Conservation (phyloP, 2,888 invertebrate genomes). For the Amiota communis region DNA sequence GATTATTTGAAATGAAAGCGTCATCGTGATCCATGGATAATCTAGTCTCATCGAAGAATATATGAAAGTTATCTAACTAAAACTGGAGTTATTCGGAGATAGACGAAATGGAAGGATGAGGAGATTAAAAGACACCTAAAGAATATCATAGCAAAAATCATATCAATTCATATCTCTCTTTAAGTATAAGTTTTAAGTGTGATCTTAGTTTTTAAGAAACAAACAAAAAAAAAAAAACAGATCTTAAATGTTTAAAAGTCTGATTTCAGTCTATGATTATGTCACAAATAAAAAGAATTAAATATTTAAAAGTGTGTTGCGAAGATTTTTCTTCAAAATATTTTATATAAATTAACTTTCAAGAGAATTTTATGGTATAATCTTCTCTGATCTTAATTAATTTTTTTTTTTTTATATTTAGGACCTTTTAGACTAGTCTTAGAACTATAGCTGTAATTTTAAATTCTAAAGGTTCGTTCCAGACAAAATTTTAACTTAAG, state of each 20-base stretch:
- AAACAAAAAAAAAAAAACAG: conserved; percentile 49
- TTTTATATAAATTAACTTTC: no score
- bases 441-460: no score
- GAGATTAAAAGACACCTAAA: conserved; percentile 49
- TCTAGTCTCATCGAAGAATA: conserved; percentile 46
- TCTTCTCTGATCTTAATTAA: no score
- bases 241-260: conserved; percentile 38
- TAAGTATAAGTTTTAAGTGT: conserved; percentile 43
- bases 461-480: no score
- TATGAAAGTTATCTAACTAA: conserved; percentile 22
- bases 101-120: conserved; percentile 25
- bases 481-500: no score
- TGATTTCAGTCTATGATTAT: no score
- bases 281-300: no score
- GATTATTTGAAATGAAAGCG: conserved; percentile 18
- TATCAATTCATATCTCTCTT: conserved; percentile 60
- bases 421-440: no score
- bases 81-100: conserved; percentile 19
- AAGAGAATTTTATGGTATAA: no score
- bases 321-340: no score
- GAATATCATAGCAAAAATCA: conserved; percentile 65
- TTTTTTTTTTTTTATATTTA: no score
- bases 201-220: conserved; percentile 33
- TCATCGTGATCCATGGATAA: conserved; percentile 45
- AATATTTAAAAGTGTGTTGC: no score